These are phyloP conservation scores for Coracopsis vasa DNA, from an alignment of 2,113 vertebrate species.

Conservation along the genomic window DNA sequence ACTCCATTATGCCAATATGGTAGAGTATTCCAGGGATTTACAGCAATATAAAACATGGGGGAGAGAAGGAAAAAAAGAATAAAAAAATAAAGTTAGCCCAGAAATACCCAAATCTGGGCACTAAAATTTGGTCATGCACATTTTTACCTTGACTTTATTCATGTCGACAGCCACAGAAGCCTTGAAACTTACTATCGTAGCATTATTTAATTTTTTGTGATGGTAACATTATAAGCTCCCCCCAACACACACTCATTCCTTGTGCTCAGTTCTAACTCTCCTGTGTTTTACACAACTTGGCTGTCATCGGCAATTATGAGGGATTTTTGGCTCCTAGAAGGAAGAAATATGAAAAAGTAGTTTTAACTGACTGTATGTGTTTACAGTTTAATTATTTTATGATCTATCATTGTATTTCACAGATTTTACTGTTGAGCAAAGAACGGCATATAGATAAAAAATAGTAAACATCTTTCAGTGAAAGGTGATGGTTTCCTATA, in stretches of 20 bases:
- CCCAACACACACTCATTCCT: background rate
- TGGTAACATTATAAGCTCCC: background rate
- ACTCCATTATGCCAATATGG: fast-evolving
- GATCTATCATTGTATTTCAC: background rate
- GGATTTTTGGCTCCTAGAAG: background rate
- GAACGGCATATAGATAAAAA: background rate
- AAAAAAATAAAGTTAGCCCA: background rate
- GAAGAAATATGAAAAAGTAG: background rate
- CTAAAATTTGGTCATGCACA: background rate
- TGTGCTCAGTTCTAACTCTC: background rate
- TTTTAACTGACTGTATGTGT: background rate
- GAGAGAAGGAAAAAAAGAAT: background rate
- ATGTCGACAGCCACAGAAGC: fast-evolving
- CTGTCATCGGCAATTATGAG: background rate
- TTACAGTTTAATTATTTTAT: background rate
- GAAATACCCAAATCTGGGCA: background rate
- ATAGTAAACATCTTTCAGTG: background rate
- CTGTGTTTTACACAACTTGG: background rate
- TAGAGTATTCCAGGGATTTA: background rate
- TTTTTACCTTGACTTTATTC: background rate
- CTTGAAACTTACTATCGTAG: background rate
- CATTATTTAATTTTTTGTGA: background rate
- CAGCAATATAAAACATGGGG: background rate
- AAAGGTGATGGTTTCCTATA: background rate
- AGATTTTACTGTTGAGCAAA: background rate